Conservation (phyloP, 2,888 invertebrate species). For the Lasioglossum marginatum region DNA sequence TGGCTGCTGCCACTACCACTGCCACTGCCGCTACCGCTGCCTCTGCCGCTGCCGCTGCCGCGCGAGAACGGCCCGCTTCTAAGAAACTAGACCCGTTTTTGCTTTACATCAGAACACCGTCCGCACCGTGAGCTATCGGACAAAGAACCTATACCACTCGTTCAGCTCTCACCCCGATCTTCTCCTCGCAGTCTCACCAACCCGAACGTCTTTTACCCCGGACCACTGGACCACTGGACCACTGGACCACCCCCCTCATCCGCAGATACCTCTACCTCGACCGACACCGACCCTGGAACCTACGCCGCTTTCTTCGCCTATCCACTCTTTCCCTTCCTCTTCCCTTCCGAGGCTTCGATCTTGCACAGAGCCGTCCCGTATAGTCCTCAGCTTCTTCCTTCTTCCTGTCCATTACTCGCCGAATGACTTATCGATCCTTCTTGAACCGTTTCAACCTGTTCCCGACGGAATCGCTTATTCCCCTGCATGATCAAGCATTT, state of each 20-base stretch:
- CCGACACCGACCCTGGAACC: background rate
- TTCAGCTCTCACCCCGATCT: conserved; percentile 45
- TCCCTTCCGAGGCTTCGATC: background rate
- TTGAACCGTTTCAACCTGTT: conserved; percentile 18
- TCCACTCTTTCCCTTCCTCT: conserved; percentile 9
- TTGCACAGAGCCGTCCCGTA: background rate
- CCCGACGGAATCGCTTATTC: conserved; percentile 23
- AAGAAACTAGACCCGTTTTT: conserved; percentile 85
- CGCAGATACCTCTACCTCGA: background rate
- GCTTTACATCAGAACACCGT: conserved; percentile 74
- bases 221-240: conserved; percentile 22
- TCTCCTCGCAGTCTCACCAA: conserved; percentile 38
- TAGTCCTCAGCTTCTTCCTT: conserved; percentile 10
- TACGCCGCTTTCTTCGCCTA: conserved; percentile 2
- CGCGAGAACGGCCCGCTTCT: conserved; percentile 80
- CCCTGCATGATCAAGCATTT: background rate
- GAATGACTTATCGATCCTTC: conserved; percentile 45
- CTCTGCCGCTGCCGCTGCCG: conserved; percentile 73
- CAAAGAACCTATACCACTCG: conserved; percentile 78
- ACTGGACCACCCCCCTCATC: conserved; percentile 10
- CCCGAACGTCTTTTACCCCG: conserved; percentile 58
- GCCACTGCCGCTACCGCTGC: conserved; percentile 76
- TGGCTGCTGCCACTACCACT: conserved; percentile 85
- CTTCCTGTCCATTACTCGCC: conserved; percentile 32
- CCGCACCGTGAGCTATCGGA: conserved; percentile 80